These are phyloP conservation scores for Poeciliopsis turneri DNA, from an alignment of 2,797 vertebrate genomes.

Conservation along the genomic window DNA sequence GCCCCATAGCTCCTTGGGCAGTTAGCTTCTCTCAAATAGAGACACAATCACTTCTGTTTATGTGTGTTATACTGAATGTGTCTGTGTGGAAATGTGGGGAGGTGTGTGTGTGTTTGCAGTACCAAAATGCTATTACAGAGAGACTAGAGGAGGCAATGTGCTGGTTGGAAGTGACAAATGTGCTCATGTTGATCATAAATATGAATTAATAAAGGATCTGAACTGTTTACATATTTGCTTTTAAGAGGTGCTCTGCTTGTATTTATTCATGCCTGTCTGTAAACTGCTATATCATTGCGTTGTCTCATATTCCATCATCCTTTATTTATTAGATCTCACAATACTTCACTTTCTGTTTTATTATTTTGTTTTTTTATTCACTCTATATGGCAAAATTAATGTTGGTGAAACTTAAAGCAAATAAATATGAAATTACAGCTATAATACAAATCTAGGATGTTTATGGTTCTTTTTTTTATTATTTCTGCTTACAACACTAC, in stretches of 20 bases:
- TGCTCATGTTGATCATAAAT: conserved; percentile 27
- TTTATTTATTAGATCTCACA: not conserved
- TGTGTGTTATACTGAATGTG: conserved; percentile 2
- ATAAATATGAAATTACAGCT: not conserved
- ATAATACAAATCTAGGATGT: not conserved
- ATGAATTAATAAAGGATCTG: conserved; percentile 24
- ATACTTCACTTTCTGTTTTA: not conserved
- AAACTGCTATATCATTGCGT: not conserved
- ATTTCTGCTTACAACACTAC: not conserved
- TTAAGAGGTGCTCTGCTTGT: not conserved
- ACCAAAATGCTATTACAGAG: conserved; percentile 60
- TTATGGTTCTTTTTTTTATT: not conserved
- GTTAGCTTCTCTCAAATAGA: conserved; percentile 48
- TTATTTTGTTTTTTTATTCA: not conserved
- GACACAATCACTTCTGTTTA: conserved; percentile 36
- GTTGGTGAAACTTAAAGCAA: not conserved
- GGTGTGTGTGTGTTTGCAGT: conserved; percentile 1
- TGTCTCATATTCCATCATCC: not conserved
- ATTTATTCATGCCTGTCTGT: not conserved
- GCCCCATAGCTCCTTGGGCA: conserved; percentile 26
- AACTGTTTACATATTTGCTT: not conserved
- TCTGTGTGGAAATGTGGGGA: not conserved
- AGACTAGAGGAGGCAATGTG: conserved; percentile 56
- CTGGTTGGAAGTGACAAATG: conserved; percentile 41
- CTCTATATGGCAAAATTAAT: not conserved